Evolutionary conservation across 2,113 vertebrate species (phyloP).

Genomic region (Physeter macrocephalus): DNA sequence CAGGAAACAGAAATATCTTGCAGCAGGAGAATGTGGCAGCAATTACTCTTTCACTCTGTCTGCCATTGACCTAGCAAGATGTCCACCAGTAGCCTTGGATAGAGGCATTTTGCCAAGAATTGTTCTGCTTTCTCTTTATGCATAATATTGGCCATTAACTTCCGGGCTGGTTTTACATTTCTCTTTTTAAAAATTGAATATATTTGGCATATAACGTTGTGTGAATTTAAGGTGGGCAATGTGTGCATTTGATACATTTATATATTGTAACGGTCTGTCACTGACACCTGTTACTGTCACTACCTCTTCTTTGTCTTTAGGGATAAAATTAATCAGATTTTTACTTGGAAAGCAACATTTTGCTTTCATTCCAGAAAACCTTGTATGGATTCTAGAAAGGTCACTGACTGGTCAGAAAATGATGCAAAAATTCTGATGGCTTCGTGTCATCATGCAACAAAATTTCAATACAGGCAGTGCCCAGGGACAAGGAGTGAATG

Average conservation of each 20-base stretch:
- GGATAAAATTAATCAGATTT: not conserved
- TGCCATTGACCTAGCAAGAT: not conserved
- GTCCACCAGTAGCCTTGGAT: not conserved
- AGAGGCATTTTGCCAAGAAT: not conserved
- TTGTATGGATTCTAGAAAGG: not conserved
- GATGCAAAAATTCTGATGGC: not conserved
- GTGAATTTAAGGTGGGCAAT: not conserved
- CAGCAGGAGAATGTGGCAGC: not conserved
- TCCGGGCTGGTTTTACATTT: not conserved
- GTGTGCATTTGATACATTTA: not conserved
- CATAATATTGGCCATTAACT: not conserved
- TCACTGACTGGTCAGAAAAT: not conserved
- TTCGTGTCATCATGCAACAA: not conserved
- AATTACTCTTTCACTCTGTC: not conserved
- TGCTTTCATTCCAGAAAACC: not conserved
- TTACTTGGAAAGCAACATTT: not conserved
- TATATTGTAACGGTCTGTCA: not conserved
- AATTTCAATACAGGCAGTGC: not conserved
- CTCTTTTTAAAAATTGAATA: not conserved
- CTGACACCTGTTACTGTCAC: not conserved
- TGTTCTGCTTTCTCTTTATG: not conserved
- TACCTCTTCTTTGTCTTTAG: not conserved
- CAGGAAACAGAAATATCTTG: not conserved
- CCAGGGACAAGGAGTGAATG: not conserved
- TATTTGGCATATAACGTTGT: not conserved